Conservation (phyloP, 1,140 invertebrate genomes). For the Halotydeus destructor region DNA sequence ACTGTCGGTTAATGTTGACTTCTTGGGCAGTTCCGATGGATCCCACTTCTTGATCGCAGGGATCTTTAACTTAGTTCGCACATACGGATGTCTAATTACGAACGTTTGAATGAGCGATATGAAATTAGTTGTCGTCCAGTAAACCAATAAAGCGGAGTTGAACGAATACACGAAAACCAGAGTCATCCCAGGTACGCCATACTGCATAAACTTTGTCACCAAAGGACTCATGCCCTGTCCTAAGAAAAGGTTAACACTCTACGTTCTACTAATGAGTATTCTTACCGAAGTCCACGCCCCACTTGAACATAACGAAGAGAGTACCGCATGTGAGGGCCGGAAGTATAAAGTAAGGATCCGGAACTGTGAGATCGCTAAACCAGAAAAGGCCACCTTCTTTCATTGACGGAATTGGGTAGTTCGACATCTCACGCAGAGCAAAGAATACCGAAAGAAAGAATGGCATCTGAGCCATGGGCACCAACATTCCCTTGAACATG, state of each 20-base stretch:
- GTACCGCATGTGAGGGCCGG: constrained; percentile 64
- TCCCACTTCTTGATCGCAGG: not conserved
- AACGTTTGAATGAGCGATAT: constrained; percentile 62
- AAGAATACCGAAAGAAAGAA: constrained; percentile 78
- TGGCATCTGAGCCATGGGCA: constrained; percentile 60
- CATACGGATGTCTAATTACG: constrained; percentile 34
- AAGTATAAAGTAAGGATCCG: constrained; percentile 70
- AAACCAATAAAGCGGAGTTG: constrained; percentile 55
- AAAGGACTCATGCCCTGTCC: not conserved
- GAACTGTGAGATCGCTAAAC: constrained; percentile 73
- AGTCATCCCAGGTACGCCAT: constrained; percentile 4
- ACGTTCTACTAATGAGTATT: not conserved
- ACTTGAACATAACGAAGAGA: constrained; percentile 54
- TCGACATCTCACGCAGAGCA: constrained; percentile 58
- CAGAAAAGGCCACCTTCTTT: constrained; percentile 67
- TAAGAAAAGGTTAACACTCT: constrained; percentile 1
- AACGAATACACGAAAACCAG: constrained; percentile 15
- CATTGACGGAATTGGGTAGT: constrained; percentile 65
- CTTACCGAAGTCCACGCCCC: constrained; percentile 21
- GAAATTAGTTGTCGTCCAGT: constrained; percentile 76
- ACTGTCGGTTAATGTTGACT: no score
- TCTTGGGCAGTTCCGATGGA: not conserved
- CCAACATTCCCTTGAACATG: constrained; percentile 54
- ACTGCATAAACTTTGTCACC: not conserved
- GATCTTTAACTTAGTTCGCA: not conserved